Percentiles rank a stretch among this genome's conserved stretches.
Evolutionary conservation across 2,797 vertebrate genomes (phyloP).

Genomic region (Acipenser oxyrinchus): DNA sequence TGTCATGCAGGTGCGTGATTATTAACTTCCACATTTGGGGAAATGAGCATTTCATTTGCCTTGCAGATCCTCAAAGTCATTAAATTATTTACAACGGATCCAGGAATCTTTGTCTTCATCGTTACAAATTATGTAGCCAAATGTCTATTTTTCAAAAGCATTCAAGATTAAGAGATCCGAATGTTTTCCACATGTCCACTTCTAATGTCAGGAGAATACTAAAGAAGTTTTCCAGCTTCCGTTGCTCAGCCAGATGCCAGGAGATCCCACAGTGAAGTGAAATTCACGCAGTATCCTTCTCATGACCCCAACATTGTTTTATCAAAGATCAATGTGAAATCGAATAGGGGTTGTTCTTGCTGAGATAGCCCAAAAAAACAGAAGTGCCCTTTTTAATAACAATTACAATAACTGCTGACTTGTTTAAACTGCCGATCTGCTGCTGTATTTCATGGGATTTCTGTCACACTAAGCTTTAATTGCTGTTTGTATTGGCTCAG

Average conservation of each 20-base stretch:
- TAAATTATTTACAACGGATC: constrained; percentile 53
- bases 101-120: constrained; percentile 60
- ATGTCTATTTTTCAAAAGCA: constrained; percentile 63
- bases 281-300: constrained; percentile 73
- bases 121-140: constrained; percentile 60
- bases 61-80: constrained; percentile 30
- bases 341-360: constrained; percentile 51
- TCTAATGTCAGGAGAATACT: constrained; percentile 83
- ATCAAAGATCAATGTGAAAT: constrained; percentile 57
- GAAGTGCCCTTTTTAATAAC: constrained; percentile 55
- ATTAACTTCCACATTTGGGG: constrained; percentile 31
- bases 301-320: constrained; percentile 65
- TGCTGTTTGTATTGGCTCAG: constrained; percentile 84
- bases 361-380: constrained; percentile 42
- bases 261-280: constrained; percentile 68
- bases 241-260: constrained; percentile 81
- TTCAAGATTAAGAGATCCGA: constrained; percentile 74
- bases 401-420: constrained; percentile 78
- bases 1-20: constrained; percentile 36
- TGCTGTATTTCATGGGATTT: constrained; percentile 72
- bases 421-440: constrained; percentile 63
- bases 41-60: constrained; percentile 39
- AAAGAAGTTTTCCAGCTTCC: constrained; percentile 87
- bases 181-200: constrained; percentile 89
- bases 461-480: constrained; percentile 74